Evolutionary conservation across 2,888 invertebrate genomes (phyloP).

Genomic region (Drosophila paranaensis): DNA sequence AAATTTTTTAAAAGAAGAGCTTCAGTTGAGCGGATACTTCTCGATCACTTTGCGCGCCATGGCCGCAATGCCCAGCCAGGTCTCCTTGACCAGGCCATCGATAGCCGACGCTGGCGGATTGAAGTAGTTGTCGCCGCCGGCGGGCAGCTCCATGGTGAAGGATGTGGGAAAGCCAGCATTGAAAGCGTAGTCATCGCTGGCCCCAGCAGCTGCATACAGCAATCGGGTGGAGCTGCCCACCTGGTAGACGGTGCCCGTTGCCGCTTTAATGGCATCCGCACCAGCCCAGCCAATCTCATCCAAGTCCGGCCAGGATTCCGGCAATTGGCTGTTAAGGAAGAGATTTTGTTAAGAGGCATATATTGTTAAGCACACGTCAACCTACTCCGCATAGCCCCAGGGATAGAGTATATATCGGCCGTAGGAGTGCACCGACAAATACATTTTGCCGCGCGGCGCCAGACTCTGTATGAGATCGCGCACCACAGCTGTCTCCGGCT

Average conservation of each 20-base stretch:
- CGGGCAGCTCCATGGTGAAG: constrained; percentile 87
- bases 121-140: constrained; percentile 85
- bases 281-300: constrained; percentile 80
- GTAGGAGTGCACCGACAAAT: constrained; percentile 74
- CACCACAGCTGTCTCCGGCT: constrained; percentile 87
- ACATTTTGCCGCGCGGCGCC: constrained; percentile 85
- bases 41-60: constrained; percentile 67
- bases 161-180: constrained; percentile 71
- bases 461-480: constrained; percentile 86
- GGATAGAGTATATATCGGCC: constrained; percentile 75
- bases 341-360: constrained; percentile 13
- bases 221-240: constrained; percentile 78
- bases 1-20: no score
- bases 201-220: constrained; percentile 86
- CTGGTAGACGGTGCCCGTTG: constrained; percentile 77
- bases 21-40: constrained; percentile 38
- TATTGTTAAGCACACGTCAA: neutral
- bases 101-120: constrained; percentile 86
- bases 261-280: constrained; percentile 76
- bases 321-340: constrained; percentile 76
- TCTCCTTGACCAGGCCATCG: constrained; percentile 86
- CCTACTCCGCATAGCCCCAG: constrained; percentile 76
- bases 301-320: constrained; percentile 84
- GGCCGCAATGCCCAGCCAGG: constrained; percentile 85
- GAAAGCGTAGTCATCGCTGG: constrained; percentile 88